phyloP scores from a whole-genome alignment of 1,140 invertebrate species.

The Ceratosolen fusciceps region DNA sequence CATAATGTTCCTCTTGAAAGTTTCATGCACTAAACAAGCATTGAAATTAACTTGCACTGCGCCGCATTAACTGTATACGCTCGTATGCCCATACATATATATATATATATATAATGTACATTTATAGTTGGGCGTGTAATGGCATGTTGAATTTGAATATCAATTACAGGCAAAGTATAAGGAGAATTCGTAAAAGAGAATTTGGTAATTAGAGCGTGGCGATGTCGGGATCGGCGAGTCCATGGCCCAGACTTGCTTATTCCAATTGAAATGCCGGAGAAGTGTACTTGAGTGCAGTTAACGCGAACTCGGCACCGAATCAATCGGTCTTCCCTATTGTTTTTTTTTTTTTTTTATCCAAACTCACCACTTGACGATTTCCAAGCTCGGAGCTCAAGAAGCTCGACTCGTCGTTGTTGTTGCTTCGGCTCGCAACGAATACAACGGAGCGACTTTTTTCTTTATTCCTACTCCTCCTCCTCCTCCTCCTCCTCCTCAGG shows the following conservation, averaged over 20 bases:
- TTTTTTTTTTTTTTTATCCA: too few species aligned
- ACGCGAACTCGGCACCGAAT: background rate
- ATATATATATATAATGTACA: too few species aligned
- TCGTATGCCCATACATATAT: too few species aligned
- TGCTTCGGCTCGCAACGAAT: too few species aligned
- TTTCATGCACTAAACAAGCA: background rate
- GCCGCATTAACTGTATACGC: background rate
- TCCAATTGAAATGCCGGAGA: background rate
- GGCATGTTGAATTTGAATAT: background rate
- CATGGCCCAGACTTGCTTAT: background rate
- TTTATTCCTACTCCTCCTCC: too few species aligned
- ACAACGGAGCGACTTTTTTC: too few species aligned
- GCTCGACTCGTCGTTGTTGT: too few species aligned
- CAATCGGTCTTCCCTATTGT: too few species aligned
- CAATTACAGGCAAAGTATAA: background rate
- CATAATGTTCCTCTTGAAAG: background rate
- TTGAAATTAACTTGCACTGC: background rate
- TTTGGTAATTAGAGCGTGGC: background rate
- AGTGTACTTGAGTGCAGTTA: background rate
- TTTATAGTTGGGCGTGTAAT: background rate
- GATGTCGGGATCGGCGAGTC: background rate
- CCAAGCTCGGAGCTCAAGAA: too few species aligned
- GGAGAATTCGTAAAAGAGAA: background rate
- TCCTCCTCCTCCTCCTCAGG: too few species aligned
- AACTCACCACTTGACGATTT: too few species aligned